Evolutionary conservation across 2,888 invertebrate genomes (phyloP), one percentile per base, ranked within the genome.

Genomic region (Standfussiana lucernea): DNA sequence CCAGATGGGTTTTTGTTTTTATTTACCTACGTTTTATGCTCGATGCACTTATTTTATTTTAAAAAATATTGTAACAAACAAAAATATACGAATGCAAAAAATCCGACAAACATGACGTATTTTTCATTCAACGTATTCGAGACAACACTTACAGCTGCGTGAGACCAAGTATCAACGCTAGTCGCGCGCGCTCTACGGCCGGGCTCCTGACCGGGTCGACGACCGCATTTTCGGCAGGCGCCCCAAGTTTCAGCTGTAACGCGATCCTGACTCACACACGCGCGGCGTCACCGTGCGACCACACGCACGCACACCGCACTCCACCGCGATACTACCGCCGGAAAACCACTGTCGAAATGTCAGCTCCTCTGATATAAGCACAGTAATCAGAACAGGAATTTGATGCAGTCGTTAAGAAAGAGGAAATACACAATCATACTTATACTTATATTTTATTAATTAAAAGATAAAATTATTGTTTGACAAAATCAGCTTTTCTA

Each of bases 211-310:
- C 93, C 93, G 94, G 96, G 95, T 96, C 96, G 93, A 90, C 91
- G 96, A 95, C 95, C 96, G 94, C 92, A 92, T 96, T 96, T 96
- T 96, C 96, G 96, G 96, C 96, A 96, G 95, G 95, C 95, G 95
- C 94, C 93, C 95, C 91, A 92, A 93, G 95, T 96, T 96, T 96
- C 96, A 96, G 96, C 96, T 96, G 96, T 96, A 96, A 96, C 91
- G 93, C 93, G 95, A 96, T 95, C 96, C 96, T 95, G 94, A 91
- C 93, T 86, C 95, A 94, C 92, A 93, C 94, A 86, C 75, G 67
- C 89, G 79, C 88, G 77, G 11, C 28, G 7, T 47, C n/a, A 59
- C 62, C 69, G 56, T 72, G 61, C 80, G 68, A 69, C 68, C 62
- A 80, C 72, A 77, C 71, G 61, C 79, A 78, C 82, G 42, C 79